Evolutionary conservation across 2,888 invertebrate genomes (phyloP).

Genomic region (Mycogona germanica): DNA sequence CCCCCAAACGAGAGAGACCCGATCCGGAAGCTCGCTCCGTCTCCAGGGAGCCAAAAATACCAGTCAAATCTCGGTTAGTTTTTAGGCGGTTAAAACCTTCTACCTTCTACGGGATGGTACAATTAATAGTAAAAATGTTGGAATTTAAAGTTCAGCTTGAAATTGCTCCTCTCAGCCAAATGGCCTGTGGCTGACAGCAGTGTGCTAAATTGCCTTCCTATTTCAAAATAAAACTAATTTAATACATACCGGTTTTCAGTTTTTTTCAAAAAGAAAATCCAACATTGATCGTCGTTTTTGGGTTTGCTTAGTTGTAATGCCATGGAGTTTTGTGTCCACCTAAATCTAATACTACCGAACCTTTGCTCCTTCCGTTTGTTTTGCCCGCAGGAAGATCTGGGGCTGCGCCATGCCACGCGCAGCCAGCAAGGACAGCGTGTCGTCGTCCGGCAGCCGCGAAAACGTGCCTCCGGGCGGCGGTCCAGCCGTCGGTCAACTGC

Average conservation of each 20-base stretch:
- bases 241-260: no score
- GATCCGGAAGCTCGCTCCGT: background rate
- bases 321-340: background rate
- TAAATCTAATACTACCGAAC: background rate
- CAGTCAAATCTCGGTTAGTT: no score
- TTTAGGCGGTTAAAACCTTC: no score
- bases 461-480: constrained; percentile 86
- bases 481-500: constrained; percentile 69
- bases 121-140: no score
- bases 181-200: no score
- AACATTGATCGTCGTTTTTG: background rate
- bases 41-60: background rate
- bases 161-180: no score
- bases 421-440: constrained; percentile 3
- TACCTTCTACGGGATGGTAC: no score
- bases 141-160: no score
- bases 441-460: constrained; percentile 90
- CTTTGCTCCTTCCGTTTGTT: background rate
- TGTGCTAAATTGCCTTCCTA: no score
- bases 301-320: background rate
- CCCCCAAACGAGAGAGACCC: constrained; percentile 7
- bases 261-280: background rate
- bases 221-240: no score
- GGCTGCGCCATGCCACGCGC: background rate
- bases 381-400: background rate